Conservation (phyloP, 2,113 vertebrate species). For the Pedionomus torquatus region DNA sequence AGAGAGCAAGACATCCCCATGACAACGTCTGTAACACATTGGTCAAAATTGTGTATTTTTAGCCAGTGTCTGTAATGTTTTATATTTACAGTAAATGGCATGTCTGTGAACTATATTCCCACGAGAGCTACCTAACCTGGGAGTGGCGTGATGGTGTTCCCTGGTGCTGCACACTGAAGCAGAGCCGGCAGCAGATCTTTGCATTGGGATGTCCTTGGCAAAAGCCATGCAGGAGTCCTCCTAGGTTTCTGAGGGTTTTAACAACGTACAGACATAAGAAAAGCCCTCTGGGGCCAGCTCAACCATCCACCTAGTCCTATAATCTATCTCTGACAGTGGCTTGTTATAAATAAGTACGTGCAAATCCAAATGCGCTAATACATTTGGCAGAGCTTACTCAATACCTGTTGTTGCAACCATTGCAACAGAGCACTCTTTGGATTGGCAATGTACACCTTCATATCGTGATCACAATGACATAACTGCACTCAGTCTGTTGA, state of each 20-base stretch:
- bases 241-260: background rate
- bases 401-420: background rate
- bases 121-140: background rate
- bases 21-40: background rate
- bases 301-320: background rate
- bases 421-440: background rate
- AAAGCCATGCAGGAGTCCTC: background rate
- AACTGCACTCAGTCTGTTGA: background rate
- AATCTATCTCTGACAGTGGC: background rate
- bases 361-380: background rate
- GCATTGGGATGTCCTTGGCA: background rate
- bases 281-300: background rate
- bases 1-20: background rate
- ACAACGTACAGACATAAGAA: background rate
- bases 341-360: background rate
- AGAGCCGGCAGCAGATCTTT: background rate
- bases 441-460: background rate
- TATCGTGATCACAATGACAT: background rate
- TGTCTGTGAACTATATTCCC: background rate
- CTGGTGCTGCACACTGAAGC: background rate
- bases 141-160: background rate
- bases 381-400: background rate
- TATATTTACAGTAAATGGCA: background rate
- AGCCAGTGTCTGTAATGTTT: background rate
- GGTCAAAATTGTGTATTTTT: background rate